phyloP scores from a whole-genome alignment of 1,140 invertebrate species.

The Ceratina calcarata region DNA sequence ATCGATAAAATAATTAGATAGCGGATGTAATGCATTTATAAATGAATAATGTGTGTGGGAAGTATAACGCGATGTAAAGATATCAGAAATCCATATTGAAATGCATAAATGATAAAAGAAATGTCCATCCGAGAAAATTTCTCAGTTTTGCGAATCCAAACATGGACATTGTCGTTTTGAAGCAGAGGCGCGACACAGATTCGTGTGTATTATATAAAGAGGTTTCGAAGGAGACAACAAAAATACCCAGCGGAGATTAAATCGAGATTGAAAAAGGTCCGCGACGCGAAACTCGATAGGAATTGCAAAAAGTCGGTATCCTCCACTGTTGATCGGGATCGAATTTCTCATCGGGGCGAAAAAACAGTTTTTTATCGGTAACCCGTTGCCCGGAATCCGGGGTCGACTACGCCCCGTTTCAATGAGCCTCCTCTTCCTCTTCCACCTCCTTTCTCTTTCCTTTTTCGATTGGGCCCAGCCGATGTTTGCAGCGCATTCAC shows the following conservation, averaged over 20 bases:
- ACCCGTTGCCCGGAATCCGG: slow-evolving; percentile 18
- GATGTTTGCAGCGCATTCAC: neutral
- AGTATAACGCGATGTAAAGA: too few species aligned
- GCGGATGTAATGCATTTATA: too few species aligned
- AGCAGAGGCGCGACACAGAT: neutral
- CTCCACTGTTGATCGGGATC: slow-evolving; percentile 22
- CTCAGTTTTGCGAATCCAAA: too few species aligned
- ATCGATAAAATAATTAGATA: too few species aligned
- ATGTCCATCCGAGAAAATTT: too few species aligned
- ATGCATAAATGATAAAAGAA: too few species aligned
- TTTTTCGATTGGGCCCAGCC: neutral
- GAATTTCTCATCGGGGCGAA: slow-evolving; percentile 48
- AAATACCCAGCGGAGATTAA: slow-evolving; percentile 21
- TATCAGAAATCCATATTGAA: too few species aligned
- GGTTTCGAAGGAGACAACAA: slow-evolving; percentile 4
- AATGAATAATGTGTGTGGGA: too few species aligned
- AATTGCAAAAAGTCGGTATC: slow-evolving; percentile 33
- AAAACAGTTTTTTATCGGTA: slow-evolving; percentile 26
- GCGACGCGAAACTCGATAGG: slow-evolving; percentile 44
- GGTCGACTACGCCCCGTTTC: slow-evolving; percentile 5
- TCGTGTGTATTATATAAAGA: slow-evolving; percentile 10
- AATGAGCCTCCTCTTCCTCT: neutral
- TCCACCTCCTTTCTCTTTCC: neutral
- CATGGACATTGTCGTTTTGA: too few species aligned
- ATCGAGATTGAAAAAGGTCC: slow-evolving; percentile 28